Conservation (phyloP, 1,140 invertebrate species). For the Octopus bimaculoides region DNA sequence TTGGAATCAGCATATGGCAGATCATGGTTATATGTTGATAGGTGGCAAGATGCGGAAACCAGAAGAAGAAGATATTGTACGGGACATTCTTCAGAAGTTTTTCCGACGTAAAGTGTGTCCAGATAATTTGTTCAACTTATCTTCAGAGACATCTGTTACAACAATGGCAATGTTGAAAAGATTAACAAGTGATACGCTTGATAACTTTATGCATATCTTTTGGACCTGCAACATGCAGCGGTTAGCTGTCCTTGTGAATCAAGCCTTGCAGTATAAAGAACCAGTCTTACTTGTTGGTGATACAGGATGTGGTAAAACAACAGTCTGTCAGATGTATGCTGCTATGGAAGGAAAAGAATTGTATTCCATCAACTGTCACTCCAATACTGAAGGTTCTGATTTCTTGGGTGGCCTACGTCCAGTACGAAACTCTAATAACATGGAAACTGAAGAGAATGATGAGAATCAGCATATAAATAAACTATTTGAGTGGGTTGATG, state of each 20-base stretch:
- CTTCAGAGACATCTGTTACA: constrained; percentile 72
- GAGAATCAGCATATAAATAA: constrained; percentile 47
- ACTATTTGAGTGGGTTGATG: constrained; percentile 98
- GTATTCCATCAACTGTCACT: constrained; percentile 92
- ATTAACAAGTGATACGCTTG: constrained; percentile 57
- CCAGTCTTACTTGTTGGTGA: constrained; percentile 95
- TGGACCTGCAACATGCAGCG: constrained; percentile 91
- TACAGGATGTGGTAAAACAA: constrained; percentile 97
- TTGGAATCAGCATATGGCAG: constrained; percentile 96
- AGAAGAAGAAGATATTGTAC: constrained; percentile 72
- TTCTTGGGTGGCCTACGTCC: constrained; percentile 95
- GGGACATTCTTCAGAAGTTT: constrained; percentile 78
- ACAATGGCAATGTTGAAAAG: constrained; percentile 72
- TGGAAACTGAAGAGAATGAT: constrained; percentile 23
- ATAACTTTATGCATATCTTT: constrained; percentile 76
- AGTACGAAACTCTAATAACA: constrained; percentile 62
- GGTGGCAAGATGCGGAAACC: constrained; percentile 86
- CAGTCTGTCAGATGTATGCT: constrained; percentile 86
- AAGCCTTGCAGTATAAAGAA: constrained; percentile 88
- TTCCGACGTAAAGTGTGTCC: constrained; percentile 77
- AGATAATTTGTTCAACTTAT: constrained; percentile 75
- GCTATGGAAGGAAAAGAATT: constrained; percentile 67
- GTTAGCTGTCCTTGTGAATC: constrained; percentile 83
- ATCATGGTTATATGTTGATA: constrained; percentile 94
- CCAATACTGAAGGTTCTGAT: constrained; percentile 97